phyloP scores from a whole-genome alignment of 2,113 vertebrate genomes.

The Narcine bancroftii region DNA sequence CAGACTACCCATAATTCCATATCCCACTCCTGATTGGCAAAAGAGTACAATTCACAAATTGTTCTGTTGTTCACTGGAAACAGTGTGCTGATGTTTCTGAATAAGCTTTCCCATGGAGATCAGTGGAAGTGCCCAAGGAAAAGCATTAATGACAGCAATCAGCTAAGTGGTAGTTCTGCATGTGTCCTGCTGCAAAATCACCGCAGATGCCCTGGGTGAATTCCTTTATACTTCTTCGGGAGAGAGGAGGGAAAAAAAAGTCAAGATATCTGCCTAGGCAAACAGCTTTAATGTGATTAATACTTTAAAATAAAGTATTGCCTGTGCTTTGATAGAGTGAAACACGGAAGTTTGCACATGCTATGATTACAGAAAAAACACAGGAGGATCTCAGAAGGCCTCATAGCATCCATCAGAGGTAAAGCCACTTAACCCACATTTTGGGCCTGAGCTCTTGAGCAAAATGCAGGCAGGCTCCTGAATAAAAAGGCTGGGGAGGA shows the following conservation, averaged over 20 bases:
- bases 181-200: background rate
- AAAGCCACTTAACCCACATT: too few species aligned
- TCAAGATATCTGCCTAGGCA: background rate
- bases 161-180: background rate
- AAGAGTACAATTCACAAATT: background rate
- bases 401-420: too few species aligned
- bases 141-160: background rate
- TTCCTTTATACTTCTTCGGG: background rate
- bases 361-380: too few species aligned
- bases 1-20: background rate
- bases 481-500: too few species aligned
- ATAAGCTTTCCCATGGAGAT: background rate
- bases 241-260: background rate
- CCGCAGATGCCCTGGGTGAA: background rate
- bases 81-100: too few species aligned
- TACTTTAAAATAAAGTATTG: too few species aligned
- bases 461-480: too few species aligned
- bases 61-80: background rate
- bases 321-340: too few species aligned
- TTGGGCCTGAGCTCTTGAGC: too few species aligned
- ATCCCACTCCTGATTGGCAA: background rate
- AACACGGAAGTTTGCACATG: too few species aligned
- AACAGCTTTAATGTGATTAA: background rate
- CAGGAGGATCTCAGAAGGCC: too few species aligned
- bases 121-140: background rate